Conservation (phyloP, 2,888 invertebrate species). For the Mellilla xanthometata region DNA sequence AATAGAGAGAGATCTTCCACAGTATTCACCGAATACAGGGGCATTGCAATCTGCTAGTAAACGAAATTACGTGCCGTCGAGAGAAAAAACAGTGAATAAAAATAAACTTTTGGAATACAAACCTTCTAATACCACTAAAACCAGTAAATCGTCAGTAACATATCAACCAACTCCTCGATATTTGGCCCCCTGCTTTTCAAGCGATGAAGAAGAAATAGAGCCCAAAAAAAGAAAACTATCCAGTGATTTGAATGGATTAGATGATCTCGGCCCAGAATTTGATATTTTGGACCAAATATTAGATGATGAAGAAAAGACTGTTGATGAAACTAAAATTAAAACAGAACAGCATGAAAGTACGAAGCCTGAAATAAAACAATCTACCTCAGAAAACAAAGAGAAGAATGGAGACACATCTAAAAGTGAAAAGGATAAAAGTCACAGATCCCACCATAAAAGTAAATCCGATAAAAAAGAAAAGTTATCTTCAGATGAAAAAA, state of each 20-base stretch:
- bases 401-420: constrained; percentile 24
- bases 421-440: constrained; percentile 30
- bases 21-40: constrained; percentile 62
- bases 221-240: constrained; percentile 63
- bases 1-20: constrained; percentile 56
- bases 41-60: constrained; percentile 44
- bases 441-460: constrained; percentile 27
- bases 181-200: constrained; percentile 73
- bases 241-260: constrained; percentile 66
- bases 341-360: not conserved
- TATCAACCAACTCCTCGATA: constrained; percentile 75
- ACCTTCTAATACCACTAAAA: constrained; percentile 57
- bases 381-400: constrained; percentile 37
- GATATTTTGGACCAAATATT: constrained; percentile 77
- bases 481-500: constrained; percentile 17
- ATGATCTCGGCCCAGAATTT: constrained; percentile 76
- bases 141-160: constrained; percentile 51
- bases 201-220: constrained; percentile 75
- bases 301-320: constrained; percentile 47
- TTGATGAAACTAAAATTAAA: constrained; percentile 6
- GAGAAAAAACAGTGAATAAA: constrained; percentile 62
- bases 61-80: constrained; percentile 70
- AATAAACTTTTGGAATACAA: constrained; percentile 74
- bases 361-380: constrained; percentile 14
- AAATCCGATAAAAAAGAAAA: constrained; percentile 35